Evolutionary conservation across 2,888 invertebrate genomes (phyloP).

Genomic region (Stenolophus ochropezus): DNA sequence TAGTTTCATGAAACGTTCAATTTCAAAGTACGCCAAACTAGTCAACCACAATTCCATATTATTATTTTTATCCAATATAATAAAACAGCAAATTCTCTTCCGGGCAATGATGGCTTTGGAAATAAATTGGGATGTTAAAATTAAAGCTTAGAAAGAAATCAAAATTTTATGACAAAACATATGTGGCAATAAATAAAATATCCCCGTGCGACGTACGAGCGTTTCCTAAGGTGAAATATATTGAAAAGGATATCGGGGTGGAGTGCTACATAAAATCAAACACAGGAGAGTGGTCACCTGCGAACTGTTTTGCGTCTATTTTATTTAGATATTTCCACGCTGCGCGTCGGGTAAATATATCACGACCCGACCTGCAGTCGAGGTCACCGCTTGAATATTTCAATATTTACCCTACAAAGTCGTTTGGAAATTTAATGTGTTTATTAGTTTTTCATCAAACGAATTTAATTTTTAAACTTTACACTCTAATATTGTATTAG

Average conservation of each 20-base stretch:
- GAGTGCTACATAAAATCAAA: conserved; percentile 49
- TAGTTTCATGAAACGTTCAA: too few species aligned
- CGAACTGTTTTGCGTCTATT: conserved; percentile 46
- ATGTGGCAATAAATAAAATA: conserved; percentile 45
- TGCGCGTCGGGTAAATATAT: conserved; percentile 7
- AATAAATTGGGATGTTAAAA: background rate
- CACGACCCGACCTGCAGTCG: background rate
- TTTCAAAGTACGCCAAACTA: too few species aligned
- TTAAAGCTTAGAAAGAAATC: conserved; percentile 25
- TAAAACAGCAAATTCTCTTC: too few species aligned
- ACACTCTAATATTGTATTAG: too few species aligned
- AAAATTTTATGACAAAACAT: conserved; percentile 38
- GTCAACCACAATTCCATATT: too few species aligned
- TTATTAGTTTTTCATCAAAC: background rate
- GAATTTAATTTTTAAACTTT: conserved; percentile 10
- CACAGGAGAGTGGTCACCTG: conserved; percentile 54
- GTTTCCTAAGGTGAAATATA: conserved; percentile 49
- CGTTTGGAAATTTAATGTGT: conserved; percentile 7
- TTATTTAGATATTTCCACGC: conserved; percentile 44
- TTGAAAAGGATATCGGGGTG: conserved; percentile 49
- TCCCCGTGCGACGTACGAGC: background rate
- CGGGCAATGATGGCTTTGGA: background rate
- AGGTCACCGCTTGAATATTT: conserved; percentile 24
- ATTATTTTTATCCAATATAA: too few species aligned
- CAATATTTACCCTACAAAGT: background rate